Base-by-base conservation (phyloP, 2,888 invertebrate species). In the Beris morrisii region DNA sequence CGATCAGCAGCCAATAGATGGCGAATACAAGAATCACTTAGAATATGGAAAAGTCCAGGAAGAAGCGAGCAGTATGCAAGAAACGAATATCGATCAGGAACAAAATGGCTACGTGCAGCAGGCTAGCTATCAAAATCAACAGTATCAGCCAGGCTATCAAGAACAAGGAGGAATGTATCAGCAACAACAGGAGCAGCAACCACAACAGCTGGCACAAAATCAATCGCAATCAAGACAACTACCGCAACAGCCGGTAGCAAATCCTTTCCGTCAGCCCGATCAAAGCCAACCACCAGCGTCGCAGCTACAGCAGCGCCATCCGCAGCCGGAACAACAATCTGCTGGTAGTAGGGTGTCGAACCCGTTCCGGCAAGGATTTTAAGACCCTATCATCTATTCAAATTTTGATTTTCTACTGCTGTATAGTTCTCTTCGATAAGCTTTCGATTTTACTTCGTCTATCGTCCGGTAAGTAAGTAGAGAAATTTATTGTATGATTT, bases 351-450 rank as follows among this genome's bases (percentile, higher is more conserved):
- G 79, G 70, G 85, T 86, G 75, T 86, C 88, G 75, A 91, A 91
- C 82, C 91, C 92, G 69, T 92, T 92, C 83, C 87, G 92, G 79
- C 91, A 91, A 86, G 90, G 91, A 80, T 89, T 91, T 82, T 87
- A 82, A 81, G 77, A 80, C 78, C 70, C 79, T 83, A 82, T 83
- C 83, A 81, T 80, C 81, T 76, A 79, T 76, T 74, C 76, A 71
- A 76, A 73, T 81, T 81, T 79, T 73, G 75, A 78, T 80, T 75
- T 79, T 76, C 69, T 75, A 74, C 72, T 72, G 76, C 72, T 76
- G 72, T 73, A 73, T 76, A 65, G 74, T 73, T 70, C 70, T 74
- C 67, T 70, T 75, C 69, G 73, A 76, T 71, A 73, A 71, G 68
- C 73, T 76, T 71, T 73, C 71, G 63, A 38, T 48, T 59, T 58